Evolutionary conservation across 2,113 vertebrate genomes (phyloP), one percentile per base, ranked within the genome.

Genomic region (Aepyceros melampus): DNA sequence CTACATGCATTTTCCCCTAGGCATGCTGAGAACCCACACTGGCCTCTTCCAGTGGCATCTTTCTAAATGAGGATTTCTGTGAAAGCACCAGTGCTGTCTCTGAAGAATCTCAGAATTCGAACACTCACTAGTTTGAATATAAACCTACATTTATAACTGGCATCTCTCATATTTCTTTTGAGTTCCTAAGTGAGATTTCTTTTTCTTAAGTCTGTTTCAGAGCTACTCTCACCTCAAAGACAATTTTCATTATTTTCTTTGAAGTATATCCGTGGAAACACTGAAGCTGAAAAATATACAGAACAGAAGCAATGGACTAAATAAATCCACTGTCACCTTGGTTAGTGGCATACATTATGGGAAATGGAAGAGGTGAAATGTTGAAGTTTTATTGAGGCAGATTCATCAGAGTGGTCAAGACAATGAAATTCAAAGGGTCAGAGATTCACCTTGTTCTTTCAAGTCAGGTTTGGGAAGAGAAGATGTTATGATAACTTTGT

Each of bases 161-260:
- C 16, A 83, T 91, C 56, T 21, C 13, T 97, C 55, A 67, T 84
- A 58, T 89, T 97, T 95, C 67, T 93, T 96, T 96, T 60, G 81
- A 71, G 40, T 95, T 97, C 33, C 15, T 91, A 97, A 58, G 95
- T 79, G 1, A 91, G 16, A 87, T 83, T 97, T 87, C 23, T 81
- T 84, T 96, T 83, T 31, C 13, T 33, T 71, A 47, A 83, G 33
- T 31, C 58, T 91, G 14, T 88, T 93, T 96, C 25, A 91, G n/a
- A 94, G 67, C 79, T 27, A 60, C 33, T 89, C 15, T 94, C 60
- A 94, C 15, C 60, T 89, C 8, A n/a, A 96, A 96, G 94, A 15
- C 9, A 87, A 60, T 92, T 87, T 92, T 94, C 45, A 87, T 21
- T 97, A 82, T 92, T 97, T 96, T 89, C 82, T 96, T 94, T 91